Evolutionary conservation across 2,888 invertebrate species (phyloP), one percentile per base, ranked within the genome.

Genomic region (Apamea anceps): DNA sequence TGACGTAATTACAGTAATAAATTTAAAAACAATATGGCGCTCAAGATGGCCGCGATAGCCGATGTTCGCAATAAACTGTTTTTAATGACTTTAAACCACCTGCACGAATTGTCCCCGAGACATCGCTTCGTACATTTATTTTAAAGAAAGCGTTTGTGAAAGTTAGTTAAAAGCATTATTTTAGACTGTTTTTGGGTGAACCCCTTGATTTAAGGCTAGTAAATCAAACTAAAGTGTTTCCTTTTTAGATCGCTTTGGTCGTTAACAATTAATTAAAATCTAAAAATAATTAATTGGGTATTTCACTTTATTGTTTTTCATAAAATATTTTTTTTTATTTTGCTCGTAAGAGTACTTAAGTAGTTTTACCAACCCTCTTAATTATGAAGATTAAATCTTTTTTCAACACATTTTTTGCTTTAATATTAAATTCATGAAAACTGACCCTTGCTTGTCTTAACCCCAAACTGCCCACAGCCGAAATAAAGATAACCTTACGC

Each of bases 1-100:
- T 94, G 92, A 92, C 92, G 92, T 95, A 95, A 95, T 95, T 94
- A 93, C 92, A 87, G 93, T 93, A 93, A 94, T 96, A 96, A 95
- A 95, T 94, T 94, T 92, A 93, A 95, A 95, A 94, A 94, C 95
- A 95, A 95, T 95, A 96, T 93, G 93, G 94, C 93, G 92, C 86
- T 84, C 82, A 94, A 94, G 94, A 95, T 94, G 94, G 93, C 92
- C 72, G 84, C 92, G 94, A 94, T 95, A 94, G 91, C 91, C 93
- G 90, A 93, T 92, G 93, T 90, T 89, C 88, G 91, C 91, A 92
- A 93, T 94, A 95, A 95, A 95, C 91, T 91, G 91, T 93, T 91
- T 94, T 93, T 95, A 95, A 96, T 94, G 94, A 93, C 91, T 83
- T 74, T 25, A 84, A 83, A 78, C 85, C 96, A 96, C 95, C 96